phyloP scores from a whole-genome alignment of 2,888 invertebrate species.

The Podabrus alpinus region DNA sequence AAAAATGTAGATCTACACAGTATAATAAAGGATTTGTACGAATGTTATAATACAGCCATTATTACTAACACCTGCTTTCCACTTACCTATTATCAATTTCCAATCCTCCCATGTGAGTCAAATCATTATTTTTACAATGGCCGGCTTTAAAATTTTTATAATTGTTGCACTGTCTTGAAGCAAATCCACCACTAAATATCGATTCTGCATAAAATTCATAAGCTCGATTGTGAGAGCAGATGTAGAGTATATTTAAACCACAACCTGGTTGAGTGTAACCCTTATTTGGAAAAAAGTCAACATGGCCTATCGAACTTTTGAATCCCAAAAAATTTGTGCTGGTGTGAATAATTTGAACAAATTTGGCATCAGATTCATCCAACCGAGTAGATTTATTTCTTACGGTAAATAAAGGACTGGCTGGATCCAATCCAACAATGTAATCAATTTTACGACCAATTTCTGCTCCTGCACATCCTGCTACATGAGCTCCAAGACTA shows the following conservation, averaged over 20 bases:
- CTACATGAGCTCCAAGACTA: constrained; percentile 35
- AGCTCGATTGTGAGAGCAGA: constrained; percentile 50
- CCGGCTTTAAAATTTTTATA: constrained; percentile 21
- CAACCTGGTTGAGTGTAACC: constrained; percentile 34
- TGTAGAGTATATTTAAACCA: constrained; percentile 23
- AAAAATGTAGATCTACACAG: not conserved
- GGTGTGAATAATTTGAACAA: constrained; percentile 34
- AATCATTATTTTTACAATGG: constrained; percentile 17
- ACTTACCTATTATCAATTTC: constrained; percentile 8
- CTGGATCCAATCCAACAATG: constrained; percentile 35
- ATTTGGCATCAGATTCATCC: constrained; percentile 25
- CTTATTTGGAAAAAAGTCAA: constrained; percentile 33
- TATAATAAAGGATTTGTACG: not conserved
- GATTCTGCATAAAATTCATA: constrained; percentile 51
- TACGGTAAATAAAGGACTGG: constrained; percentile 23
- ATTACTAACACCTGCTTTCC: not conserved
- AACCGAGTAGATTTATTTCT: constrained; percentile 15
- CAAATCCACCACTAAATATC: constrained; percentile 40
- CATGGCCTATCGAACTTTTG: constrained; percentile 30
- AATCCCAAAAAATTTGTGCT: constrained; percentile 26
- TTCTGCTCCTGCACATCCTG: constrained; percentile 25
- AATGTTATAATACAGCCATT: too few species aligned
- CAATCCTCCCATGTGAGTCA: constrained; percentile 16
- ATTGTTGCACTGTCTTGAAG: constrained; percentile 29
- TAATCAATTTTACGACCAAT: constrained; percentile 23